Percentiles rank a stretch among this genome's conserved stretches.
Conservation (phyloP, 1,140 invertebrate genomes). For the Ditylenchus dipsaci region DNA sequence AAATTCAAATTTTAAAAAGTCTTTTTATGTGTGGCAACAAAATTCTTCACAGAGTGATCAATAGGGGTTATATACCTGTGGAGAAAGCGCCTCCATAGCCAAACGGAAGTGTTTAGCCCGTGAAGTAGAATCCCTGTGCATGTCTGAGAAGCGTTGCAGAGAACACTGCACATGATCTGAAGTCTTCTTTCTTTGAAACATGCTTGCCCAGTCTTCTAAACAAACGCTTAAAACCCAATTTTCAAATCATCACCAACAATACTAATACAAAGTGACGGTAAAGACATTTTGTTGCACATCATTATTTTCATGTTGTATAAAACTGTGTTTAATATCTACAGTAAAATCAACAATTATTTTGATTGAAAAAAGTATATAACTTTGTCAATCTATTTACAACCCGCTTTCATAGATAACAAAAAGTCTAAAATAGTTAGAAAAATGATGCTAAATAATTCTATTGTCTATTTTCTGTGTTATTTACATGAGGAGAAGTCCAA, state of each 20-base stretch:
- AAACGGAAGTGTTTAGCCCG: conserved; percentile 51
- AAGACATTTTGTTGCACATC: neutral
- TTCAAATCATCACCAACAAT: neutral
- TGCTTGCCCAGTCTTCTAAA: conserved; percentile 11
- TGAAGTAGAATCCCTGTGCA: conserved; percentile 44
- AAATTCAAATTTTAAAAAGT: no score
- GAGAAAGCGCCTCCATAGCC: conserved; percentile 41
- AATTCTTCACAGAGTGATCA: no score
- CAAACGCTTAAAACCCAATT: neutral
- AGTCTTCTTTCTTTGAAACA: conserved; percentile 54
- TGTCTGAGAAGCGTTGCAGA: conserved; percentile 47
- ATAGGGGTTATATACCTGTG: conserved; percentile 29
- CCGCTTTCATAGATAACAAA: no score
- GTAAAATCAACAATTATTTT: no score
- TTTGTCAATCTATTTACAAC: no score
- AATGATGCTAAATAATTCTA: no score
- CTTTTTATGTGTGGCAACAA: no score
- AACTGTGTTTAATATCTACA: no score
- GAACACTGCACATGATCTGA: conserved; percentile 50
- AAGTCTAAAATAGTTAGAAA: no score
- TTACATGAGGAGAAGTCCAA: no score
- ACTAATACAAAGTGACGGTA: neutral
- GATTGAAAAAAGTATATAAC: no score
- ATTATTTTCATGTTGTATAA: neutral
- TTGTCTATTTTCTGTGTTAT: no score